Conservation (phyloP, 2,113 vertebrate genomes). For the Jaculus jaculus region DNA sequence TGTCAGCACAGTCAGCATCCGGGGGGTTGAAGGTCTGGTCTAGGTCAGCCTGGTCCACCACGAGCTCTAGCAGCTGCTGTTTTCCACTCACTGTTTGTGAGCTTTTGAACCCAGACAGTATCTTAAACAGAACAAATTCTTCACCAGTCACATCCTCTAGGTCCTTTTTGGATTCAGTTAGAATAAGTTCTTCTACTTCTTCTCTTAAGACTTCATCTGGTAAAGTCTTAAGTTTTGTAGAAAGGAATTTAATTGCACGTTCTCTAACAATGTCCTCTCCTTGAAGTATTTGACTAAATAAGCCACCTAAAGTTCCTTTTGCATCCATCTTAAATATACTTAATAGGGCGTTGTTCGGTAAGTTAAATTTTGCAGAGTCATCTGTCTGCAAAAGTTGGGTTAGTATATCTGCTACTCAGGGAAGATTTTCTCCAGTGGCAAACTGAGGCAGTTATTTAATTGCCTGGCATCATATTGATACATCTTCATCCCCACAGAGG, state of each 20-base stretch:
- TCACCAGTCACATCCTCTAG: constrained; percentile 98
- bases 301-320: constrained; percentile 96
- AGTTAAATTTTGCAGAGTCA: constrained; percentile 97
- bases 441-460: constrained; percentile 98
- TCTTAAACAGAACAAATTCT: constrained; percentile 97
- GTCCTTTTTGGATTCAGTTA: constrained; percentile 98
- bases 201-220: constrained; percentile 96
- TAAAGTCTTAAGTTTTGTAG: constrained; percentile 93
- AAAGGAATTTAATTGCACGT: constrained; percentile 96
- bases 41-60: constrained; percentile 96
- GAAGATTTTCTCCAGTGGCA: constrained; percentile 96
- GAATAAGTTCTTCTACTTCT: constrained; percentile 95
- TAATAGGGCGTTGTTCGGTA: constrained; percentile 94
- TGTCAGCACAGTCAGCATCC: constrained; percentile 94
- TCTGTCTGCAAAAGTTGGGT: constrained; percentile 98
- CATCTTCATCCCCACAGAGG: constrained; percentile 98
- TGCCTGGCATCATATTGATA: constrained; percentile 96
- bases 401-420: constrained; percentile 96
- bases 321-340: constrained; percentile 99
- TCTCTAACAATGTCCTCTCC: constrained; percentile 98
- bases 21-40: constrained; percentile 95
- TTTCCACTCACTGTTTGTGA: constrained; percentile 96
- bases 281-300: constrained; percentile 98
- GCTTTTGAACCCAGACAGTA: constrained; percentile 91
- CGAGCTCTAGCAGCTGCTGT: constrained; percentile 95